phyloP scores from a whole-genome alignment of 2,888 invertebrate species.

The Rhabditoides inermis region DNA sequence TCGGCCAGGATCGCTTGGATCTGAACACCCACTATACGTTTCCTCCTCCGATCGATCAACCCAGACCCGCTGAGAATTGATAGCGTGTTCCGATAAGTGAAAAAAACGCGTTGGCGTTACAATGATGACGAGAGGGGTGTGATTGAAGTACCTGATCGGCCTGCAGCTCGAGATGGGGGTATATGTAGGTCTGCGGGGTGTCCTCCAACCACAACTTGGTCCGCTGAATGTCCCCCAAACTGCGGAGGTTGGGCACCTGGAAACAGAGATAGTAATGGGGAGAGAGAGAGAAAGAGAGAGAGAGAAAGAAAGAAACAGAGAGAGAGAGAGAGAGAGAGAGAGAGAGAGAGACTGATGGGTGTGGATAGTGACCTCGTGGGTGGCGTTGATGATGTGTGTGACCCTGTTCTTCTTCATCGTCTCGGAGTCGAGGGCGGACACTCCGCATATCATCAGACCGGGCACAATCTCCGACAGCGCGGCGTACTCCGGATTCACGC shows the following conservation, averaged over 20 bases:
- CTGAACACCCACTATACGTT: conserved; percentile 11
- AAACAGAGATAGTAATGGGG: neutral
- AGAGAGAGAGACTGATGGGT: neutral
- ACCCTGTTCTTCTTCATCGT: conserved; percentile 64
- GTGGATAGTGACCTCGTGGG: conserved; percentile 62
- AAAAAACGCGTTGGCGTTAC: too few species aligned
- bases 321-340: too few species aligned
- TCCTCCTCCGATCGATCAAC: too few species aligned
- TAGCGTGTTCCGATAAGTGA: neutral
- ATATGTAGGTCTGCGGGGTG: conserved; percentile 45
- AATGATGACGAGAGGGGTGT: neutral
- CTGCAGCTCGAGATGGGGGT: conserved; percentile 45
- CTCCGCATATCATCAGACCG: conserved; percentile 71
- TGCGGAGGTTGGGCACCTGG: conserved; percentile 45
- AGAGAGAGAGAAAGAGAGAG: too few species aligned
- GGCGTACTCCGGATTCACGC: conserved; percentile 50
- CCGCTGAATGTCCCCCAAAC: conserved; percentile 46
- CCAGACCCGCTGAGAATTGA: too few species aligned
- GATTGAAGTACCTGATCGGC: conserved; percentile 33
- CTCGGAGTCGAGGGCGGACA: conserved; percentile 66
- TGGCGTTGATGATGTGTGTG: conserved; percentile 72
- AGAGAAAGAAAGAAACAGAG: too few species aligned
- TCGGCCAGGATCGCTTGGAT: conserved; percentile 44
- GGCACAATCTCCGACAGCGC: conserved; percentile 52
- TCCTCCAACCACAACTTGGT: conserved; percentile 52